phyloP scores from a whole-genome alignment of 2,888 invertebrate species.

The Merodon equestris region DNA sequence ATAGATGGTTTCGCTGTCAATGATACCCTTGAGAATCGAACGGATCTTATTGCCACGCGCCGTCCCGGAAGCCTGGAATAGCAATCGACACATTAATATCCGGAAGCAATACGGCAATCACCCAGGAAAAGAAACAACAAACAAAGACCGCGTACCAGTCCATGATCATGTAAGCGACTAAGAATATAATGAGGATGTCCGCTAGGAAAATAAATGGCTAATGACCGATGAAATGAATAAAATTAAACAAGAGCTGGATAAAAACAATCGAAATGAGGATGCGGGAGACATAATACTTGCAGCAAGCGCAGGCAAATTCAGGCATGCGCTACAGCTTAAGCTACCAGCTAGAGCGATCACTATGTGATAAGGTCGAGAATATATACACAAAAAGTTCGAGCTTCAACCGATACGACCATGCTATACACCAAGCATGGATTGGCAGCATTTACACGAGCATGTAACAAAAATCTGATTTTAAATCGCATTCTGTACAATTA shows the following conservation, averaged over 20 bases:
- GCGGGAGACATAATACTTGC: slow-evolving; percentile 20
- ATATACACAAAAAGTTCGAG: slow-evolving; percentile 47
- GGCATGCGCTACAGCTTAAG: too few species aligned
- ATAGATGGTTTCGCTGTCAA: slow-evolving; percentile 94
- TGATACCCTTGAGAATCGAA: slow-evolving; percentile 92
- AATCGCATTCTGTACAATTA: slow-evolving; percentile 55
- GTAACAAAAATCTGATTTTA: too few species aligned
- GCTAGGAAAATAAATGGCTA: slow-evolving; percentile 36
- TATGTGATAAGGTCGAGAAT: slow-evolving; percentile 27
- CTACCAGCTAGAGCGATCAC: slow-evolving; percentile 13
- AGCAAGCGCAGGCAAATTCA: slow-evolving; percentile 48
- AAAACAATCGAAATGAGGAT: slow-evolving; percentile 20
- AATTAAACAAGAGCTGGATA: slow-evolving; percentile 14
- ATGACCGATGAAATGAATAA: slow-evolving; percentile 53
- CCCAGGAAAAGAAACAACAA: slow-evolving; percentile 4
- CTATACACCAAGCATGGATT: slow-evolving; percentile 18
- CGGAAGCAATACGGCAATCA: not conserved
- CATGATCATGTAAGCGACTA: slow-evolving; percentile 46
- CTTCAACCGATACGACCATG: slow-evolving; percentile 36
- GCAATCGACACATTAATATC: slow-evolving; percentile 1
- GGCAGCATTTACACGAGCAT: too few species aligned
- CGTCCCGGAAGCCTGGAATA: slow-evolving; percentile 81
- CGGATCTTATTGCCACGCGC: slow-evolving; percentile 90
- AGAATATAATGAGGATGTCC: slow-evolving; percentile 8
- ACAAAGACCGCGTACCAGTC: slow-evolving; percentile 45